Evolutionary conservation across 2,113 vertebrate species (phyloP).

Genomic region (Amblyopsis rosae): DNA sequence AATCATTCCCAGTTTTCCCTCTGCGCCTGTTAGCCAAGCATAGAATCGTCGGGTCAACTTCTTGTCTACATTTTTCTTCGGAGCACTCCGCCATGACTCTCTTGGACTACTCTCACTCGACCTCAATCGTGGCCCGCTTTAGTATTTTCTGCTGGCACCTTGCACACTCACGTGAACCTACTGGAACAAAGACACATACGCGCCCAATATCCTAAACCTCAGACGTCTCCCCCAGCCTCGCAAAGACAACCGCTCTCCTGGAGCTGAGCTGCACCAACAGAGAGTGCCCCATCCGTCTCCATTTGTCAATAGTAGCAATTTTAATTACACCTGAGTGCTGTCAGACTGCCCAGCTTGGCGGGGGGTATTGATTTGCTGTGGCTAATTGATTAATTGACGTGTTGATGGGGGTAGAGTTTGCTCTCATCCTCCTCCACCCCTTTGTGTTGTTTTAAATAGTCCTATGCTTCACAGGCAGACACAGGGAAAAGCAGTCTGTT

Average conservation of each 20-base stretch:
- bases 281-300: conserved; percentile 72
- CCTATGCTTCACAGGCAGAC: conserved; percentile 11
- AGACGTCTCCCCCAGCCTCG: not conserved
- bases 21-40: conserved; percentile 26
- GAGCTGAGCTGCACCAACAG: conserved; percentile 27
- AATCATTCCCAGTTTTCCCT: not conserved
- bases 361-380: conserved; percentile 63
- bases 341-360: conserved; percentile 66
- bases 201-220: not conserved
- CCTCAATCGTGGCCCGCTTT: conserved; percentile 18
- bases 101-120: conserved; percentile 26
- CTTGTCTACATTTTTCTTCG: conserved; percentile 47
- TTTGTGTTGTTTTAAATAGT: conserved; percentile 22
- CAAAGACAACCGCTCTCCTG: conserved; percentile 45
- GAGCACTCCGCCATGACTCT: conserved; percentile 47
- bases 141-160: conserved; percentile 9
- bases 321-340: conserved; percentile 83
- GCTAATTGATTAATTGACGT: conserved; percentile 79
- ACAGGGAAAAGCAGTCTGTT: not conserved
- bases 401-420: conserved; percentile 48
- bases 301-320: conserved; percentile 80
- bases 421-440: conserved; percentile 9
- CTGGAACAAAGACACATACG: not conserved
- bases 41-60: conserved; percentile 2
- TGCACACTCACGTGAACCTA: not conserved